Conservation (phyloP, 2,797 vertebrate genomes). For the Eulemur rubriventer region DNA sequence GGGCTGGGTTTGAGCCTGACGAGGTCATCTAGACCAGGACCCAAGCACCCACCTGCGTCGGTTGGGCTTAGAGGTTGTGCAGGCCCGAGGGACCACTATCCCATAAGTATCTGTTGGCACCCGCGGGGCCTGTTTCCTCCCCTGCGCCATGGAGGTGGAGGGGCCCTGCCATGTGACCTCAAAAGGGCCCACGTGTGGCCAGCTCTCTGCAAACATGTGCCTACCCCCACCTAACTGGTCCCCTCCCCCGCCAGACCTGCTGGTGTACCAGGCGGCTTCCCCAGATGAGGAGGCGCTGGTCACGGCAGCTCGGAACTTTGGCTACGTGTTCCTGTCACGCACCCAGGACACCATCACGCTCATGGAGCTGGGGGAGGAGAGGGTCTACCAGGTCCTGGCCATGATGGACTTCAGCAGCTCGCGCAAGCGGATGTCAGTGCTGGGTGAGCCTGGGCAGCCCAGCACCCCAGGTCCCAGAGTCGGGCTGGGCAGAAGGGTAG, state of each 20-base stretch:
- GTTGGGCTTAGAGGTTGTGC: not conserved
- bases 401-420: slow-evolving; percentile 95
- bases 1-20: accelerated
- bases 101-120: no score
- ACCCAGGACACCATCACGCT: slow-evolving; percentile 91
- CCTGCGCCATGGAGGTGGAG: accelerated
- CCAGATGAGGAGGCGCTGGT: slow-evolving; percentile 96
- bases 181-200: not conserved
- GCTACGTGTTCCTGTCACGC: slow-evolving; percentile 92
- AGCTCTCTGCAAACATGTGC: not conserved
- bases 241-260: slow-evolving; percentile 83
- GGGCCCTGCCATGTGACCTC: not conserved
- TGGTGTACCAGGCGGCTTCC: slow-evolving; percentile 94
- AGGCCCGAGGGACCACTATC: accelerated
- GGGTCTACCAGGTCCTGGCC: slow-evolving; percentile 91
- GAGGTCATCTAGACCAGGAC: not conserved
- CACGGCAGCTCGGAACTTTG: slow-evolving; percentile 90
- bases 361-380: slow-evolving; percentile 90
- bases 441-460: slow-evolving; percentile 87
- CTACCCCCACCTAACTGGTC: accelerated
- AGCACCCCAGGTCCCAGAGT: accelerated
- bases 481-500: not conserved
- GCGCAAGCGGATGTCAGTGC: slow-evolving; percentile 96
- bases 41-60: accelerated
- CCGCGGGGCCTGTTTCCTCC: accelerated